phyloP scores from a whole-genome alignment of 2,113 vertebrate species.

The Struthidea cinerea region DNA sequence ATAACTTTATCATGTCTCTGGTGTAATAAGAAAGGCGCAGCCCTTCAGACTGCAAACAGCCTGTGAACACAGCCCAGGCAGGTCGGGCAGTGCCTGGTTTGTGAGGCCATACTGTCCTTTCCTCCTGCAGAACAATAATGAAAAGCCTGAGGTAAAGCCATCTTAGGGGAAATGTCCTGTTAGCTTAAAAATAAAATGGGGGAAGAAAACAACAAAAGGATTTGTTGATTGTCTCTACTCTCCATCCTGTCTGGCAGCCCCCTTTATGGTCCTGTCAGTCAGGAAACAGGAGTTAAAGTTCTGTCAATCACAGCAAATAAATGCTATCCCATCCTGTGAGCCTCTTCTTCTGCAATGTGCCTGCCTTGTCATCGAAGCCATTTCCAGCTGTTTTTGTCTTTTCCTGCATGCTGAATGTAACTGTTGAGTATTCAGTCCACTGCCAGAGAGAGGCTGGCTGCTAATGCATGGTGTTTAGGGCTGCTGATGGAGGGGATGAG shows the following conservation, averaged over 20 bases:
- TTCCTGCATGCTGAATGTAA: background rate
- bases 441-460: background rate
- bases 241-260: constrained; percentile 39
- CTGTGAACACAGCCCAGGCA: rapidly evolving
- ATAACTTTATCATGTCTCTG: background rate
- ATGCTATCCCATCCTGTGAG: background rate
- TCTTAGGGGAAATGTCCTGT: constrained; percentile 3
- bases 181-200: constrained; percentile 36
- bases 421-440: background rate
- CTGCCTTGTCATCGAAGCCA: background rate
- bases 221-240: background rate
- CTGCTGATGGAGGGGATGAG: background rate
- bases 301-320: constrained; percentile 24
- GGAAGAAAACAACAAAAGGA: constrained; percentile 7
- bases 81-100: background rate
- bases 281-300: constrained; percentile 52
- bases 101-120: background rate
- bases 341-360: background rate
- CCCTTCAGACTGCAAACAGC: background rate
- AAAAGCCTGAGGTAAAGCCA: background rate
- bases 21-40: background rate
- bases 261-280: background rate
- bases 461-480: rapidly evolving
- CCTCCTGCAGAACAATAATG: background rate
- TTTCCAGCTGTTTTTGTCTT: constrained; percentile 1